phyloP scores from a whole-genome alignment of 2,888 invertebrate species.

The Timema cristinae region DNA sequence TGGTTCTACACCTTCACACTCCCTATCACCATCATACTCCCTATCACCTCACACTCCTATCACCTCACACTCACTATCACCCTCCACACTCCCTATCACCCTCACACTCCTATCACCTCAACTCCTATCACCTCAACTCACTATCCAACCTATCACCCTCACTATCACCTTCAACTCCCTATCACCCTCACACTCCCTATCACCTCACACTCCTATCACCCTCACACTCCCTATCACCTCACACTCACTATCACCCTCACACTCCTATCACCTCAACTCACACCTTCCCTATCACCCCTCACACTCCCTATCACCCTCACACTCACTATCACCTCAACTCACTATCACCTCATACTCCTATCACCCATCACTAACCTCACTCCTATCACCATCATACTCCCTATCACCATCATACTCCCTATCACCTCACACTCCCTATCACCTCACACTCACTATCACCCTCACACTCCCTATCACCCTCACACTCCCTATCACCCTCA shows the following conservation, averaged over 20 bases:
- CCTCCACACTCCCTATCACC: not conserved
- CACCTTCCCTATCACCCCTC: no score
- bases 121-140: not conserved
- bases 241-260: not conserved
- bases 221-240: not conserved
- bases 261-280: not conserved
- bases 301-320: no score
- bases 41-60: not conserved
- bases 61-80: not conserved
- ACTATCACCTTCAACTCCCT: not conserved
- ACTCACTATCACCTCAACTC: no score
- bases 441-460: no score
- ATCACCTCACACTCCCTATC: no score
- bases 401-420: no score
- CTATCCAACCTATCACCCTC: not conserved
- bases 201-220: not conserved
- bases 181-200: not conserved
- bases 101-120: not conserved
- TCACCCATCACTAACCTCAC: no score
- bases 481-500: no score
- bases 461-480: no score
- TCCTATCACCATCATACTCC: no score
- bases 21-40: not conserved
- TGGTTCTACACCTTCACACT: not conserved
- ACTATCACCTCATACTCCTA: no score